phyloP scores from a whole-genome alignment of 2,888 invertebrate genomes.

The Drosophila paramelanica region DNA sequence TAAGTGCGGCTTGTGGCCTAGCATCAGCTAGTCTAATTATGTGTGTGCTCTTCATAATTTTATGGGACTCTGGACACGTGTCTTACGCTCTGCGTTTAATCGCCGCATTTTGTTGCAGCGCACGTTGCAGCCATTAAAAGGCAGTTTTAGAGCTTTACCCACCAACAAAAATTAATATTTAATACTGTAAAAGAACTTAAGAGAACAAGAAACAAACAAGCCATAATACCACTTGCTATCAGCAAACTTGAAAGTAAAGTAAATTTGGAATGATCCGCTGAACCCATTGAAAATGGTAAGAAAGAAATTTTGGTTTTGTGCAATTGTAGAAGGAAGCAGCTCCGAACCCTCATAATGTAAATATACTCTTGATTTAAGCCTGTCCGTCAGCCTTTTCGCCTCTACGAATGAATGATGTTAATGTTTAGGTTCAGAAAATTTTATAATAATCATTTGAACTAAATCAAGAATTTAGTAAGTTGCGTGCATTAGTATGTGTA shows the following conservation, averaged over 20 bases:
- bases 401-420: too few relatives aligned
- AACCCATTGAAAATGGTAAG: too few relatives aligned
- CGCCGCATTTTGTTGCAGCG: conserved; percentile 47
- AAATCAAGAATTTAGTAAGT: too few relatives aligned
- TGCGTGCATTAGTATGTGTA: too few relatives aligned
- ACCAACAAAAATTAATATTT: conserved; percentile 30
- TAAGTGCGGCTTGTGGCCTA: conserved; percentile 21
- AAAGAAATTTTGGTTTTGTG: too few relatives aligned
- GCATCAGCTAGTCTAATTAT: conserved; percentile 34
- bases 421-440: too few relatives aligned
- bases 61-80: conserved; percentile 54
- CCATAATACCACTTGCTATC: conserved; percentile 1
- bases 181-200: conserved; percentile 4
- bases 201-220: conserved; percentile 13
- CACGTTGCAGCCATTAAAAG: conserved; percentile 71
- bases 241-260: not conserved
- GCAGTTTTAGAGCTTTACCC: conserved; percentile 28
- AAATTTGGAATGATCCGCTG: too few relatives aligned
- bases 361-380: too few relatives aligned
- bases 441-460: too few relatives aligned
- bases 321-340: too few relatives aligned
- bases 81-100: conserved; percentile 48
- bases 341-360: too few relatives aligned
- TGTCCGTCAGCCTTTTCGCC: too few relatives aligned
- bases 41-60: conserved; percentile 39